Conservation (phyloP, 2,888 invertebrate genomes). For the Eupelmus urozonus region DNA sequence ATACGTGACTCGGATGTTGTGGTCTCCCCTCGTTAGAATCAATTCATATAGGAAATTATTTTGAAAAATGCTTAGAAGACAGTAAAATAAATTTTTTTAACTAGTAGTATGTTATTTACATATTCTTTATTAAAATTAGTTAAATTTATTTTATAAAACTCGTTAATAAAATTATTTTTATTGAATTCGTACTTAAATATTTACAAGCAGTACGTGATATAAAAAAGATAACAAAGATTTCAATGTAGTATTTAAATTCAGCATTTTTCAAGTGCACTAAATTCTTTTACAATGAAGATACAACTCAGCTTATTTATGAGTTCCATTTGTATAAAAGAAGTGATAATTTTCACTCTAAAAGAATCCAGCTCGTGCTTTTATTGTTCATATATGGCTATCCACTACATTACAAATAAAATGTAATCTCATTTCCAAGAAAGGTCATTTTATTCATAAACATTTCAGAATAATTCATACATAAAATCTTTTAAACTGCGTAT, state of each 20-base stretch:
- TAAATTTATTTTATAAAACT: too few species aligned
- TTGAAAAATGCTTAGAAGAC: conserved; percentile 17
- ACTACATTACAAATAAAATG: conserved; percentile 52
- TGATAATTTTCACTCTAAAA: conserved; percentile 7
- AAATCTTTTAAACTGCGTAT: not conserved
- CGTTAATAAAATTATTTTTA: too few species aligned
- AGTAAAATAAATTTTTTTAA: too few species aligned
- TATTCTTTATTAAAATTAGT: not conserved
- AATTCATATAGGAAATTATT: conserved; percentile 5
- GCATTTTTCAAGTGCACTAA: conserved; percentile 8
- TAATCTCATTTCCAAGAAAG: conserved; percentile 33
- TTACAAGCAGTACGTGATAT: too few species aligned
- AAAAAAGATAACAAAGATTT: too few species aligned
- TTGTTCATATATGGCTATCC: not conserved
- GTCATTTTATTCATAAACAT: conserved; percentile 54
- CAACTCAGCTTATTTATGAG: not conserved
- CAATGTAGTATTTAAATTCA: not conserved
- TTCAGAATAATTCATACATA: conserved; percentile 41
- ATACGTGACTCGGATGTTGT: not conserved
- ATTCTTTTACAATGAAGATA: conserved; percentile 28
- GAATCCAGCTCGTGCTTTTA: conserved; percentile 1
- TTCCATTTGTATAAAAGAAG: not conserved
- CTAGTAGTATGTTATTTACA: not conserved
- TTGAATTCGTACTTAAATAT: too few species aligned
- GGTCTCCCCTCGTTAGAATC: not conserved